A percentile compares a stretch with the other conserved stretches of the same genome.
These are phyloP conservation scores for Auanema freiburgensis DNA, from an alignment of 2,888 invertebrate genomes.

Conservation along the genomic window DNA sequence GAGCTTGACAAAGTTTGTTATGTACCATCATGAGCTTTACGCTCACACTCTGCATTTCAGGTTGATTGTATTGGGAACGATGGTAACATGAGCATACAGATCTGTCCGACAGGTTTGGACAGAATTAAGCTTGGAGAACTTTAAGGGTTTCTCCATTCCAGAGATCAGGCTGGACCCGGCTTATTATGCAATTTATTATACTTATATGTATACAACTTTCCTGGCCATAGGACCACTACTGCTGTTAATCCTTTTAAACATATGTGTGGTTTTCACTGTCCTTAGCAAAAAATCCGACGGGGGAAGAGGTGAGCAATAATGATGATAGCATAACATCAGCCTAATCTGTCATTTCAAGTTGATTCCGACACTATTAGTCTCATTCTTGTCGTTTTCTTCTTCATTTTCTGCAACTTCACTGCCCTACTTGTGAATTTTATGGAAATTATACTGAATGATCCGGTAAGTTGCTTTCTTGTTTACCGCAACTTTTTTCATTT, in stretches of 20 bases:
- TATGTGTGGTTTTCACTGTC: constrained; percentile 54
- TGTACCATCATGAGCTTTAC: neutral
- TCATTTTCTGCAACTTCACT: constrained; percentile 63
- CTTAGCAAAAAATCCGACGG: constrained; percentile 28
- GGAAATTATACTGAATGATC: constrained; percentile 57
- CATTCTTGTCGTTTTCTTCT: constrained; percentile 62
- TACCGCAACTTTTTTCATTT: too few species aligned
- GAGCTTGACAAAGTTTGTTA: constrained; percentile 45
- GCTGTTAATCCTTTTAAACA: constrained; percentile 57
- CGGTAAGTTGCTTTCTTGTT: constrained; percentile 29
- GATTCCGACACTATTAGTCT: constrained; percentile 59
- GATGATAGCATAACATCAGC: neutral
- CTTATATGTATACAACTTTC: constrained; percentile 59
- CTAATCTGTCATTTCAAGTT: constrained; percentile 25
- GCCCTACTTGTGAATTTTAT: constrained; percentile 63
- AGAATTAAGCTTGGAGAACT: constrained; percentile 2
- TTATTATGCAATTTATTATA: constrained; percentile 63
- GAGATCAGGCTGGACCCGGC: constrained; percentile 52
- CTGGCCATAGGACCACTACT: constrained; percentile 61
- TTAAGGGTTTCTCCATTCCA: constrained; percentile 3
- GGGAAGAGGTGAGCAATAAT: constrained; percentile 17
- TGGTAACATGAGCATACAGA: constrained; percentile 32
- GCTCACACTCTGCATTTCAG: constrained; percentile 1
- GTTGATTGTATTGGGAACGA: constrained; percentile 34
- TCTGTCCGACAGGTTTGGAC: constrained; percentile 35